A percentile compares a stretch with the other conserved stretches of the same genome.
Conservation (phyloP, 2,888 invertebrate genomes). For the Notocelia uddmanniana region DNA sequence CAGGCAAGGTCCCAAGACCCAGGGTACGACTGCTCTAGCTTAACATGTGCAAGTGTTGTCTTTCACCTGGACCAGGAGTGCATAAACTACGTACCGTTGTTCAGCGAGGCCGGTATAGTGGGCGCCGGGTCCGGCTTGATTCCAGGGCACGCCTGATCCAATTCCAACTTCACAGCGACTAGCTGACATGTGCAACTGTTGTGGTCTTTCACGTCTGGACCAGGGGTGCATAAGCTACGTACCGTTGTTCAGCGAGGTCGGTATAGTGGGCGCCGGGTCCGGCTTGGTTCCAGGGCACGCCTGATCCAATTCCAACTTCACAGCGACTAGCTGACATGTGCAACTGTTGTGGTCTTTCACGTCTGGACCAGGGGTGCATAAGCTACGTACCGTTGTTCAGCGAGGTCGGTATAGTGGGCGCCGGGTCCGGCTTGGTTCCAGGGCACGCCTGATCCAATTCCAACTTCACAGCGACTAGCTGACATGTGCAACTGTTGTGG, state of each 20-base stretch:
- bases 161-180: slow-evolving; percentile 87
- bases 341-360: slow-evolving; percentile 87
- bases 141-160: slow-evolving; percentile 88
- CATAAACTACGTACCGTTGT: slow-evolving; percentile 68
- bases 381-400: not conserved
- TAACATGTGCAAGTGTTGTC: no score
- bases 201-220: slow-evolving; percentile 76
- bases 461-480: no score
- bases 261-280: slow-evolving; percentile 74
- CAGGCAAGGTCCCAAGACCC: no score
- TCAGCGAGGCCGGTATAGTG: slow-evolving; percentile 77
- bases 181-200: slow-evolving; percentile 86
- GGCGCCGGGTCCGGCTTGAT: slow-evolving; percentile 81
- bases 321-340: slow-evolving; percentile 87
- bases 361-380: slow-evolving; percentile 66
- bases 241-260: slow-evolving; percentile 80
- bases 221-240: slow-evolving; percentile 35
- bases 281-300: slow-evolving; percentile 88
- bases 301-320: slow-evolving; percentile 89
- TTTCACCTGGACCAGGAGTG: slow-evolving; percentile 1
- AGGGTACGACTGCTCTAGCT: no score
- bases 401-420: not conserved
- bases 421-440: no score
- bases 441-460: no score
- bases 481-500: no score